Percentiles rank a stretch among this genome's conserved stretches.
Evolutionary conservation across 92 coral and sea anemone species (phyloP).

Genomic region (Micromussa lordhowensis): DNA sequence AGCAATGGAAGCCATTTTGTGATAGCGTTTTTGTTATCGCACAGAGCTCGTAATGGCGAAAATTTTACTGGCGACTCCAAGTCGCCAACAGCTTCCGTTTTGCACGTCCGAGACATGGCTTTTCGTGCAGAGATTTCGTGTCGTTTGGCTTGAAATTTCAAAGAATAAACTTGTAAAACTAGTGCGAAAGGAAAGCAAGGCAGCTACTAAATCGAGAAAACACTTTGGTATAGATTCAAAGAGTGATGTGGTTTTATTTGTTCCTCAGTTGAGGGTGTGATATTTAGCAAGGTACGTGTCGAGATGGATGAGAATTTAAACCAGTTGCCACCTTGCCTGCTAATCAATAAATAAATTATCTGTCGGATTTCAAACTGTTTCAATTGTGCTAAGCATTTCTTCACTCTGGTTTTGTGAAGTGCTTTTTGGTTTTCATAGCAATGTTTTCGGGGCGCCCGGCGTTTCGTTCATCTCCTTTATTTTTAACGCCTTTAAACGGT

Average conservation of each 20-base stretch:
- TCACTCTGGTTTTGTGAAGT: neutral
- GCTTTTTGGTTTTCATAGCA: slow-evolving; percentile 33
- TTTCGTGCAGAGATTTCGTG: slow-evolving; percentile 55
- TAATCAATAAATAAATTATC: slow-evolving; percentile 30
- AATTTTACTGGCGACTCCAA: slow-evolving; percentile 54
- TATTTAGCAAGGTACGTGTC: slow-evolving; percentile 2
- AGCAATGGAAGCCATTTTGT: slow-evolving; percentile 29
- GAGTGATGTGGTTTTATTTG: slow-evolving; percentile 1
- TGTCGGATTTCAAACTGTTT: slow-evolving; percentile 8
- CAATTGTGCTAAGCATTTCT: slow-evolving; percentile 21
- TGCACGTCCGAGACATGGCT: slow-evolving; percentile 40
- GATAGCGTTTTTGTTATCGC: slow-evolving; percentile 33
- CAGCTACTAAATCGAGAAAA: neutral
- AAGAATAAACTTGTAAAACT: neutral
- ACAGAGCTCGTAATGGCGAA: slow-evolving; percentile 22
- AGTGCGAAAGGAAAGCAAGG: neutral
- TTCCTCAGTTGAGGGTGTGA: slow-evolving; percentile 25
- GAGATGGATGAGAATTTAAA: slow-evolving; percentile 36
- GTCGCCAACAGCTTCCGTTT: slow-evolving; percentile 77
- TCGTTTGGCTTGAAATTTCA: slow-evolving; percentile 21
- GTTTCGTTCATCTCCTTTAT: slow-evolving; percentile 15
- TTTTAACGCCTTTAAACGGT: slow-evolving; percentile 40
- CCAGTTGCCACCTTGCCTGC: slow-evolving; percentile 39
- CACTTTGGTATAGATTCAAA: neutral
- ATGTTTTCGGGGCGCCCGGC: slow-evolving; percentile 13